A percentile compares a stretch with the other conserved stretches of the same genome.
Evolutionary conservation across 1,140 invertebrate species (phyloP).

Genomic region (Rhopalosiphum padi): DNA sequence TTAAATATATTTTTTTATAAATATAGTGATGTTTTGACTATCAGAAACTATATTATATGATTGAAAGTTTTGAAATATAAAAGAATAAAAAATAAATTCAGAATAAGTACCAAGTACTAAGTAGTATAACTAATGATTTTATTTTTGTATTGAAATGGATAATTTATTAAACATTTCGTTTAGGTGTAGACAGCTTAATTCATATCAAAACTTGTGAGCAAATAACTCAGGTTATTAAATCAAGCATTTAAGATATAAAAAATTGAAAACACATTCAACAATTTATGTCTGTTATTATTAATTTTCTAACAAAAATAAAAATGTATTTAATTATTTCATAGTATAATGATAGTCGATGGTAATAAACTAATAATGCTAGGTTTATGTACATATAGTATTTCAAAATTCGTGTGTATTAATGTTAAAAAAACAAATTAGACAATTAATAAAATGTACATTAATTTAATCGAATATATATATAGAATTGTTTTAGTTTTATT

Average conservation of each 20-base stretch:
- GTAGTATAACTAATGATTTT: not conserved
- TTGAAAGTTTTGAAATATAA: not conserved
- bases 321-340: not conserved
- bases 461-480: conserved; percentile 30
- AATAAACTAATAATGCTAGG: conserved; percentile 15
- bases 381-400: not conserved
- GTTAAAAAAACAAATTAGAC: conserved; percentile 24
- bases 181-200: too few species aligned
- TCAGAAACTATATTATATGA: not conserved
- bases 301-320: not conserved
- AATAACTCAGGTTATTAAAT: too few species aligned
- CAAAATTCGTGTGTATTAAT: not conserved
- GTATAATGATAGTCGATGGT: not conserved
- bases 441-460: conserved; percentile 13
- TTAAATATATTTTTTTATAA: not conserved
- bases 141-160: not conserved
- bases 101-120: too few species aligned
- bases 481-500: conserved; percentile 29
- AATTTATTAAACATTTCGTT: too few species aligned
- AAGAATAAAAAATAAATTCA: not conserved
- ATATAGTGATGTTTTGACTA: not conserved
- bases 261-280: too few species aligned
- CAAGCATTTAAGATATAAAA: not conserved
- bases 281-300: not conserved
- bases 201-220: too few species aligned